A percentile compares a stretch with the other conserved stretches of the same genome.
These are phyloP conservation scores for Anticlea derivata DNA, from an alignment of 2,888 invertebrate species.

Conservation along the genomic window DNA sequence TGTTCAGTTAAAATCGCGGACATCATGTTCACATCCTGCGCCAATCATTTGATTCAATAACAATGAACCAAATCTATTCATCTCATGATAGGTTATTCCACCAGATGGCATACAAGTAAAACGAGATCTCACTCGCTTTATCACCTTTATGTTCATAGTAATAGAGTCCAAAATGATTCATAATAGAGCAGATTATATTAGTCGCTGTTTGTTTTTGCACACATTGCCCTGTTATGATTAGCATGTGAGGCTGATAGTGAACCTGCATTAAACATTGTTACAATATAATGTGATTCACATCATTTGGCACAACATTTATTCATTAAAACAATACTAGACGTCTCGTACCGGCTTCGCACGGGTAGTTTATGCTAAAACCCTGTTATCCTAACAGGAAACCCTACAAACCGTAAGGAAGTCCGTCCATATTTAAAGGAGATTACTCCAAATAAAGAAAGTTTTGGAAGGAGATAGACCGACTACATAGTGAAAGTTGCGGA, in stretches of 20 bases:
- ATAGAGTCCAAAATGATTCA: slow-evolving; percentile 16
- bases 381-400: too few species aligned
- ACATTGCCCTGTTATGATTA: slow-evolving; percentile 53
- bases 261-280: slow-evolving; percentile 53
- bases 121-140: neutral
- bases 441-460: too few species aligned
- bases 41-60: too few species aligned
- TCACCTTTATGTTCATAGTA: slow-evolving; percentile 1
- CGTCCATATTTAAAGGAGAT: too few species aligned
- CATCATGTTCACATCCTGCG: too few species aligned
- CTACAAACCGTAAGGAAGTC: too few species aligned
- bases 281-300: slow-evolving; percentile 48
- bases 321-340: neutral
- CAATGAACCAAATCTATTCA: slow-evolving; percentile 7
- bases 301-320: slow-evolving; percentile 20
- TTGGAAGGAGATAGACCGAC: too few species aligned
- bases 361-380: too few species aligned
- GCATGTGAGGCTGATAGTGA: slow-evolving; percentile 49
- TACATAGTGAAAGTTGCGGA: too few species aligned
- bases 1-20: too few species aligned
- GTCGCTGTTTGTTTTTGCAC: slow-evolving; percentile 43
- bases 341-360: too few species aligned
- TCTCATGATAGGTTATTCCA: slow-evolving; percentile 8
- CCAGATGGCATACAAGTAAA: slow-evolving; percentile 3
- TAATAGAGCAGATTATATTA: slow-evolving; percentile 17